phyloP scores from a whole-genome alignment of 2,113 vertebrate species.

The Castor canadensis region DNA sequence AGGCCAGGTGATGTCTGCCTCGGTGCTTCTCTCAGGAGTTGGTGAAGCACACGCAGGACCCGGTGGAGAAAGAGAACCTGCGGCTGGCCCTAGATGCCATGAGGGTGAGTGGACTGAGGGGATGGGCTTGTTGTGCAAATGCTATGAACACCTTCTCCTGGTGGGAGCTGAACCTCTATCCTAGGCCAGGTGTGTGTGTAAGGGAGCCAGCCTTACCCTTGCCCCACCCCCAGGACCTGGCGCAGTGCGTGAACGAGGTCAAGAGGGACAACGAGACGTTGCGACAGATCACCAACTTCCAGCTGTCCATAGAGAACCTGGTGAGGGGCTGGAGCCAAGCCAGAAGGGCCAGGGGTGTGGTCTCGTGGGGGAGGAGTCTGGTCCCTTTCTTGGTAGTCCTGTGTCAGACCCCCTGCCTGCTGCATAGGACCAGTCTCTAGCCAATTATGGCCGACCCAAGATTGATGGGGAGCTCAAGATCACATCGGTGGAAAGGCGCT shows the following conservation, averaged over 20 bases:
- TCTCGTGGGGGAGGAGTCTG: not conserved
- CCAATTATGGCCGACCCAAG: conserved; percentile 92
- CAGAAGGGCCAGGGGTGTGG: not conserved
- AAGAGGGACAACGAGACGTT: conserved; percentile 95
- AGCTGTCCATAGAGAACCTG: conserved; percentile 92
- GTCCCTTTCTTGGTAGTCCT: not conserved
- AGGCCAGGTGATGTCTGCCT: not conserved
- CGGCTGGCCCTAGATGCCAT: conserved; percentile 91
- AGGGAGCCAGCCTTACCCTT: not conserved
- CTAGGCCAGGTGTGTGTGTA: not conserved
- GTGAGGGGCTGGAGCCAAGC: conserved; percentile 62
- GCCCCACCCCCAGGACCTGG: conserved; percentile 86
- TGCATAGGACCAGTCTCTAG: conserved; percentile 89
- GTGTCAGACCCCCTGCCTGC: not conserved
- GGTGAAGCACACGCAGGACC: conserved; percentile 89
- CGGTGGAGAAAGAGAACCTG: conserved; percentile 90
- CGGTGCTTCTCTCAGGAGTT: conserved; percentile 85
- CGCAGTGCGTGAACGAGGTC: conserved; percentile 93
- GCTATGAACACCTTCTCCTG: not conserved
- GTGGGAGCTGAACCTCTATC: not conserved
- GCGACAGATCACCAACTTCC: conserved; percentile 92
- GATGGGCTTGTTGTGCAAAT: not conserved
- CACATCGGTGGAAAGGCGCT: conserved; percentile 87
- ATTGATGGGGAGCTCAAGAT: conserved; percentile 96
- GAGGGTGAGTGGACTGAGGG: conserved; percentile 80